phyloP scores from a whole-genome alignment of 2,888 invertebrate genomes.

The Geophilus truncorum region DNA sequence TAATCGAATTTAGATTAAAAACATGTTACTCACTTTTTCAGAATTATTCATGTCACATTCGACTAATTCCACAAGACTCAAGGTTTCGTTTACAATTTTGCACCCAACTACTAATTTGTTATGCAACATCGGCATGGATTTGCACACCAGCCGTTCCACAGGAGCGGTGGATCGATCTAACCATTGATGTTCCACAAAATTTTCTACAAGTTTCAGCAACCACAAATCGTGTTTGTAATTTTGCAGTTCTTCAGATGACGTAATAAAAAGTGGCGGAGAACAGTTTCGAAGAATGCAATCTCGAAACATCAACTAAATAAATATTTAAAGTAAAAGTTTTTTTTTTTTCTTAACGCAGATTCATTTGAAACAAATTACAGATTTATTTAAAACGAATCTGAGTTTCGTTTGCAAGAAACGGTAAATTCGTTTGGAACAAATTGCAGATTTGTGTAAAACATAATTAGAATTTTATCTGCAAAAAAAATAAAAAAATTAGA shows the following conservation, averaged over 20 bases:
- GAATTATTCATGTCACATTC: background rate
- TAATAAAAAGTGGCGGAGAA: background rate
- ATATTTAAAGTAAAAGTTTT: too few species aligned
- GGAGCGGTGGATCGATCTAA: background rate
- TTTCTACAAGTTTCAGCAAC: background rate
- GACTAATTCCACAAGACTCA: background rate
- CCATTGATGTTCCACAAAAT: background rate
- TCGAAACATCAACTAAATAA: background rate
- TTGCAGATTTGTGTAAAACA: too few species aligned
- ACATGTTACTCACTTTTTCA: background rate
- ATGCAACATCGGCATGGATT: background rate
- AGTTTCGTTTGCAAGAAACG: too few species aligned
- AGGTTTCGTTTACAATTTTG: background rate
- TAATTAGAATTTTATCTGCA: too few species aligned
- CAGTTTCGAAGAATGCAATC: background rate
- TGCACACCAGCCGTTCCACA: background rate
- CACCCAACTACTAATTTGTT: background rate
- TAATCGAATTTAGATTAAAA: too few species aligned
- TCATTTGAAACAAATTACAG: too few species aligned
- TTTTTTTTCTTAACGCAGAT: too few species aligned
- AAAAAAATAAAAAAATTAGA: too few species aligned
- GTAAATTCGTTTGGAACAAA: too few species aligned
- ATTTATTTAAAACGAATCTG: too few species aligned
- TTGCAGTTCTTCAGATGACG: background rate
- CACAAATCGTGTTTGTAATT: background rate